Conservation (phyloP, 2,113 vertebrate species). For the Guaruba guarouba region DNA sequence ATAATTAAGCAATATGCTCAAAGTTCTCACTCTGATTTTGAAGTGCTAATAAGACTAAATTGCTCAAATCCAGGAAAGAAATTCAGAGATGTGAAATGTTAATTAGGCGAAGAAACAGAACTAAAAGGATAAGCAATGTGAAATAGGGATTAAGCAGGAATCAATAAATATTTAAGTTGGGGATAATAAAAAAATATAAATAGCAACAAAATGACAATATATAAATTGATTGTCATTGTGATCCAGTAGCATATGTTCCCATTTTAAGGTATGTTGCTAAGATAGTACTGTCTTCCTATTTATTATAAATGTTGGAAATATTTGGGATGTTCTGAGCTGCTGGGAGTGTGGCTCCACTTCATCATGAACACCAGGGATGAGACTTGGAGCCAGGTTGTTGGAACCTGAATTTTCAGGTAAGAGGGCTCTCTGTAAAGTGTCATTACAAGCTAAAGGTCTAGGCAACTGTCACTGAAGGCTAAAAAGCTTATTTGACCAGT, state of each 20-base stretch:
- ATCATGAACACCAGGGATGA: background rate
- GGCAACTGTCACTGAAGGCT: background rate
- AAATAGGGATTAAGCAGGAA: background rate
- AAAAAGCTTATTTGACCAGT: background rate
- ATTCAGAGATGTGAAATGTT: constrained; percentile 63
- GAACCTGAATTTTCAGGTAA: background rate
- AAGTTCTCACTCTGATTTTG: constrained; percentile 48
- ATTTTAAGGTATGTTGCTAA: background rate
- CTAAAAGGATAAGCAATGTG: constrained; percentile 14
- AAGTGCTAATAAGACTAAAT: constrained; percentile 67
- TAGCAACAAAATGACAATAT: background rate
- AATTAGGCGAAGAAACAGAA: constrained; percentile 54
- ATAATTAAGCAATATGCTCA: constrained; percentile 52
- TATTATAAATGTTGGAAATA: background rate
- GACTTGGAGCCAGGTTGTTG: background rate
- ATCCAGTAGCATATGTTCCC: background rate
- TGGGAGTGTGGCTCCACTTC: background rate
- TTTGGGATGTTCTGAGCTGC: background rate
- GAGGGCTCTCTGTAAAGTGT: background rate
- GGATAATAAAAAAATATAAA: background rate
- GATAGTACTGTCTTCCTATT: background rate
- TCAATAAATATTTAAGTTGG: background rate
- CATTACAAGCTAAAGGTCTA: background rate
- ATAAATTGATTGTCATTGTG: background rate
- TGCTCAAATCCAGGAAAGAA: constrained; percentile 61